Conservation (phyloP, 2,113 vertebrate species). For the Rattus norvegicus region GRCr8 NC_086039.1:97856501-97857000, state of each 20-base stretch:
- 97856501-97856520: neutral
- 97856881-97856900: conserved; percentile 25
- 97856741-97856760: conserved; percentile 43
- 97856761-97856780: neutral
- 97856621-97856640: neutral
- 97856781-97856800: neutral
- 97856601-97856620: neutral
- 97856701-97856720: neutral
- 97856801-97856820: neutral
- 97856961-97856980: conserved; percentile 39
- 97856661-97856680: neutral
- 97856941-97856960: conserved; percentile 20
- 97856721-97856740: neutral
- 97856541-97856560: neutral
- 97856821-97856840: neutral
- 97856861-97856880: neutral
- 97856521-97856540: neutral
- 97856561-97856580: neutral
- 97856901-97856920: conserved; percentile 15
- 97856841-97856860: neutral
- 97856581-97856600: neutral
- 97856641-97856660: neutral
- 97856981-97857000: conserved; percentile 45
- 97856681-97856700: neutral
- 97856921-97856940: conserved; percentile 8